A percentile compares a stretch with the other conserved stretches of the same genome.
Conservation (phyloP, 64 coral and sea anemone genomes). For the Dendrophyllia cribrosa region DNA sequence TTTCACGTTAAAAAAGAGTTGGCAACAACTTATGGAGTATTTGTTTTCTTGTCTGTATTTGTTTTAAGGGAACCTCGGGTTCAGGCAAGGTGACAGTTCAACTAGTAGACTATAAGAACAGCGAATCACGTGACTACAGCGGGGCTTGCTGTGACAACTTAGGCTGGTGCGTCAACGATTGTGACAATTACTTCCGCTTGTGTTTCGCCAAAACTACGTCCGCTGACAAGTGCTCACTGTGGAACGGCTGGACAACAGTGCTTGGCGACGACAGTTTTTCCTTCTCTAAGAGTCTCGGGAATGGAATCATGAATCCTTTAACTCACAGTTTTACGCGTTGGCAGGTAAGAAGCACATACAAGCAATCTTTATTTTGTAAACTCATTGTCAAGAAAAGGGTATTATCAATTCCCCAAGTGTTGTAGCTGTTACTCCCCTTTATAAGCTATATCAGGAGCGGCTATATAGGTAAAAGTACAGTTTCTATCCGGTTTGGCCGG, state of each 20-base stretch:
- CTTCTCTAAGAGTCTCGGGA: constrained; percentile 60
- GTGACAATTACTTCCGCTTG: constrained; percentile 63
- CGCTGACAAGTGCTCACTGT: constrained; percentile 29
- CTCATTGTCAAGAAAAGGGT: no score
- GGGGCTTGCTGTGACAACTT: constrained; percentile 64
- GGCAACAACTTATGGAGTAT: no score
- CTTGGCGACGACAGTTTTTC: constrained; percentile 53
- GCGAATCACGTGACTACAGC: constrained; percentile 2
- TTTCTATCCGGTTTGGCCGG: no score
- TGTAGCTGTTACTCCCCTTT: no score
- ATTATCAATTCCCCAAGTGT: no score
- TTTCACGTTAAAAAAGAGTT: no score
- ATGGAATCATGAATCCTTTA: constrained; percentile 58
- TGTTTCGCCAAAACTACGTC: constrained; percentile 39
- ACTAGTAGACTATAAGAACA: constrained; percentile 54
- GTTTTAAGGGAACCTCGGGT: constrained; percentile 4
- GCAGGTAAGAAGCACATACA: constrained; percentile 24
- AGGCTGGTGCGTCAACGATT: constrained; percentile 24
- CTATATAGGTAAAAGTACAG: no score
- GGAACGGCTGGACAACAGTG: constrained; percentile 34
- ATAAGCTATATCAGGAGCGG: no score
- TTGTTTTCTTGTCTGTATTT: no score
- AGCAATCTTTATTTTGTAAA: background rate
- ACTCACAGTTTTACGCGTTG: constrained; percentile 33
- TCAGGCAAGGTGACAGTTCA: constrained; percentile 49